Evolutionary conservation across 2,113 vertebrate genomes (phyloP), one percentile per base, ranked within the genome.

Genomic region (Solea solea): DNA sequence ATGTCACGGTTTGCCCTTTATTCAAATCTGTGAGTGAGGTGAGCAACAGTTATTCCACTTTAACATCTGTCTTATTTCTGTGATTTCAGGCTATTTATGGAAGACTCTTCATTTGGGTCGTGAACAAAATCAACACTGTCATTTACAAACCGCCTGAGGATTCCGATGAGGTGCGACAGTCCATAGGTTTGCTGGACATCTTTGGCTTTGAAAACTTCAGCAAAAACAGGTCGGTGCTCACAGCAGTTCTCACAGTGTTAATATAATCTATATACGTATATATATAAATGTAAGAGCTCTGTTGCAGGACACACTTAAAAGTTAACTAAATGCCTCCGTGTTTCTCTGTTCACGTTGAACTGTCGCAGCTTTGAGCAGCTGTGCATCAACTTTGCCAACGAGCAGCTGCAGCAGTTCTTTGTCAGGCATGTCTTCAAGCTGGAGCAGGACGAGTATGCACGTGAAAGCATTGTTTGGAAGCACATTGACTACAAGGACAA

Each of bases 131-230:
- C 76, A 99, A 99, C 64, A 64, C 84, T 5, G 95, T 93, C 2
- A 92, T 98, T 88, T 95, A 90, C 91, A 97, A 93, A 3, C 86
- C 90, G 0, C 0, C 92, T 9, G 91, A 95, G 66, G 92, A 95
- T 10, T 62, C 92, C 11, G 80, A 75, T 11, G 64, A 84, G 4
- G 72, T 79, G 21, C 76, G 21, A 49, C 94, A 93, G 45, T 93
- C 96, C 13, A 96, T 98, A 3, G 97, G 97, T 39, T 90, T 99
- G 40, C 89, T 99, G 16, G 98, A 99, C 79, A 99, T 99, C 91
- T 99, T 99, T 80, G 98, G 98, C 28, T 99, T 99, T 93, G 98
- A 99, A 92, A 98, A 99, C 85, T 99, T 99, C 81, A 91, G 69
- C n/a, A 95, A 92, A 63, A 99, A 99, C 90, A 99, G 98, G 98